These are phyloP conservation scores for Aurelia aurita DNA, from an alignment of 30 jellyfish, hydroid and myxozoan genomes.

Conservation along the genomic window DNA sequence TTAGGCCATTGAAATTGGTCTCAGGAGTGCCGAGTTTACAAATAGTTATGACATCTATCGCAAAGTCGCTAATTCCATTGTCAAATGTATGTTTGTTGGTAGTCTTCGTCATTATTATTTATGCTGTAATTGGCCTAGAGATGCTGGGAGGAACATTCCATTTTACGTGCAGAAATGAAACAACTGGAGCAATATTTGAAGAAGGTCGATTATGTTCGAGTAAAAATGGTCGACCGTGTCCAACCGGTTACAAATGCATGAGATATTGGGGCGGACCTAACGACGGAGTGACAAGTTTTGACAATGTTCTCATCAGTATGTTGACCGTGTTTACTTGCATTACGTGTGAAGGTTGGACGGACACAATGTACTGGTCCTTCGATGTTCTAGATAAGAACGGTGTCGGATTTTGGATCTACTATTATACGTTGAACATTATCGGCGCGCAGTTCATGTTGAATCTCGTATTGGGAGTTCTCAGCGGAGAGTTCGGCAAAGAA, in stretches of 20 bases:
- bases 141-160: conserved; percentile 73
- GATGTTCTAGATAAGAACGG: conserved; percentile 74
- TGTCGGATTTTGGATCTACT: conserved; percentile 68
- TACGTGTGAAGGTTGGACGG: conserved; percentile 96
- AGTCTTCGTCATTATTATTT: conserved; percentile 79
- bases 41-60: conserved; percentile 90
- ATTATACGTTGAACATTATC: conserved; percentile 72
- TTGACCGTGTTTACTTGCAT: conserved; percentile 85
- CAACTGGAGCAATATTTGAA: conserved; percentile 42
- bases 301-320: conserved; percentile 76
- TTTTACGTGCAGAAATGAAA: conserved; percentile 73
- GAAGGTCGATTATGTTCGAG: conserved; percentile 59
- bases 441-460: conserved; percentile 94
- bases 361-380: conserved; percentile 84
- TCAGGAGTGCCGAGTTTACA: conserved; percentile 93
- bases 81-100: conserved; percentile 82
- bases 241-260: conserved; percentile 71
- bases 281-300: conserved; percentile 83
- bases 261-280: conserved; percentile 89
- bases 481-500: conserved; percentile 93
- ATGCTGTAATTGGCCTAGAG: conserved; percentile 82
- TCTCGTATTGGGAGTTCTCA: conserved; percentile 89
- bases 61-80: conserved; percentile 82
- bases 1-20: conserved; percentile 87
- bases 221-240: conserved; percentile 71